Conservation (phyloP, 2,888 invertebrate genomes). For the Chrysina gloriosa region DNA sequence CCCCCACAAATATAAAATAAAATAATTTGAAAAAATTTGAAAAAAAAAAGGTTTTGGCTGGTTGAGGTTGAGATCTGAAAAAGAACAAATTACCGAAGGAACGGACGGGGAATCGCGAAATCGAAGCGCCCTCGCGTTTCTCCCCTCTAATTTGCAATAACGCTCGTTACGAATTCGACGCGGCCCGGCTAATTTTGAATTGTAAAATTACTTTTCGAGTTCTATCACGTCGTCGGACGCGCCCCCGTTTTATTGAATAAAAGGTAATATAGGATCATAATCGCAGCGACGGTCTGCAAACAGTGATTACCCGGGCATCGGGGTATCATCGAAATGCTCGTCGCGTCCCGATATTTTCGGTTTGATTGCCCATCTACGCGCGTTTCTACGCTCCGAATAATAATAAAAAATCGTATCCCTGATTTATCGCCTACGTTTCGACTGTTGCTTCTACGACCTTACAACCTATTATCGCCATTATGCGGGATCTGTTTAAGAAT, state of each 20-base stretch:
- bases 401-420: conserved; percentile 13
- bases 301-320: conserved; percentile 15
- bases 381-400: not conserved
- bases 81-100: no score
- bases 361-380: conserved; percentile 31
- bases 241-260: conserved; percentile 24
- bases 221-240: conserved; percentile 18
- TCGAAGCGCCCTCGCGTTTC: not conserved
- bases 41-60: no score
- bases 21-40: no score
- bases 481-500: not conserved
- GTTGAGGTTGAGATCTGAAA: no score
- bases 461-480: conserved; percentile 4
- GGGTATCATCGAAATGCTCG: conserved; percentile 26
- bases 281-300: conserved; percentile 26
- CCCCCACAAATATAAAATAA: no score
- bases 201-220: conserved; percentile 22
- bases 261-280: conserved; percentile 30
- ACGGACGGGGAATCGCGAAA: no score
- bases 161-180: not conserved
- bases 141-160: not conserved
- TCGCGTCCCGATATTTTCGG: conserved; percentile 30
- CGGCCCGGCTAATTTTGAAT: conserved; percentile 12
- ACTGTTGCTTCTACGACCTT: conserved; percentile 4
- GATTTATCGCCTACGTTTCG: conserved; percentile 13